phyloP scores from a whole-genome alignment of 2,797 vertebrate genomes.

The Muraenolepis orangiensis region DNA sequence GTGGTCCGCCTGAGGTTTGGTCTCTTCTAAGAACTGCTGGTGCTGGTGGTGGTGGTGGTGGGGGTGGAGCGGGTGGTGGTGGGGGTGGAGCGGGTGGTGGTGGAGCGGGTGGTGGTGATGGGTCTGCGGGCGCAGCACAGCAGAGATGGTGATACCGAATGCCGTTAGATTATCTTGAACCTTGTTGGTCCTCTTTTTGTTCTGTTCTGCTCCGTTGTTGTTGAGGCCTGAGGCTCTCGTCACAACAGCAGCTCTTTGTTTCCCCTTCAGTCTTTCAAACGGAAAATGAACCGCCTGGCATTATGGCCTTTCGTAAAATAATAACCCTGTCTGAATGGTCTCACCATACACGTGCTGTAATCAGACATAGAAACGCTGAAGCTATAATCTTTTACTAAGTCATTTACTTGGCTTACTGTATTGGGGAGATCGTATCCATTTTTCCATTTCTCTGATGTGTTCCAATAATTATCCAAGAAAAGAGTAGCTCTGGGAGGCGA shows the following conservation, averaged over 20 bases:
- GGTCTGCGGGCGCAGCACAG: conserved; percentile 9
- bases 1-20: conserved; percentile 29
- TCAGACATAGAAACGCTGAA: not conserved
- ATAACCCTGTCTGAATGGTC: not conserved
- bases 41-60: too few species aligned
- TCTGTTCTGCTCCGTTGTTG: not conserved
- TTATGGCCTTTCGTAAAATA: too few species aligned
- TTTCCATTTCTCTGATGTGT: too few species aligned
- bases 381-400: too few species aligned
- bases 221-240: not conserved
- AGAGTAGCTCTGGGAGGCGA: too few species aligned
- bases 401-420: too few species aligned
- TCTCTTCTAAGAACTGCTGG: conserved; percentile 25
- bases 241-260: not conserved
- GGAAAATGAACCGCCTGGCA: not conserved
- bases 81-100: too few species aligned
- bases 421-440: too few species aligned
- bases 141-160: not conserved
- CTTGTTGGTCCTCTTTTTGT: not conserved
- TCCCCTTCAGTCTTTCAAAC: not conserved
- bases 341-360: not conserved
- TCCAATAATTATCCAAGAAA: too few species aligned
- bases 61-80: not conserved
- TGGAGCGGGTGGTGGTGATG: too few species aligned
- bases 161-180: not conserved